Percentiles rank a stretch among this genome's conserved stretches.
These are phyloP conservation scores for Motacilla tschutschensis DNA, from an alignment of 2,113 vertebrate species.

Conservation along the genomic window DNA sequence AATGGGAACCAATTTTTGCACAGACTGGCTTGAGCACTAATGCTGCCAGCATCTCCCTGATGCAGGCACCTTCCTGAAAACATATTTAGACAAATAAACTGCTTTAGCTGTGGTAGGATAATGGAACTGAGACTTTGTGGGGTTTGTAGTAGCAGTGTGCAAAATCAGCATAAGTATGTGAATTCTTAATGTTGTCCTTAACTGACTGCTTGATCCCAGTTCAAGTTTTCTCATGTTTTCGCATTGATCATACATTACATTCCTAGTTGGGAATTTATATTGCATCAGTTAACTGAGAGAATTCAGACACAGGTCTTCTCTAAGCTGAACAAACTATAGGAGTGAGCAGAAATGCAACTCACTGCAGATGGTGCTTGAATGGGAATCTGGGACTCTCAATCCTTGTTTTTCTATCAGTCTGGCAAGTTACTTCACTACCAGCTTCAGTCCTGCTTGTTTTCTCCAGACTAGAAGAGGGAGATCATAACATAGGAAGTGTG, in stretches of 20 bases:
- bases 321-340: not conserved
- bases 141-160: not conserved
- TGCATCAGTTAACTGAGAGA: not conserved
- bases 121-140: not conserved
- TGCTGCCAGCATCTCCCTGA: not conserved
- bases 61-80: not conserved
- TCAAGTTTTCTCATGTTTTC: not conserved
- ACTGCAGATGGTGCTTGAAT: not conserved
- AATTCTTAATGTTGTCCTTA: not conserved
- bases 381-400: not conserved
- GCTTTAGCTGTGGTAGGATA: not conserved
- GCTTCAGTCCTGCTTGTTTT: not conserved
- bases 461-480: not conserved
- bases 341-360: not conserved
- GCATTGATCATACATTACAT: not conserved
- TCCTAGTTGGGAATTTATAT: not conserved
- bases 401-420: not conserved
- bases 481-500: not conserved
- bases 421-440: not conserved
- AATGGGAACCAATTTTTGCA: not conserved
- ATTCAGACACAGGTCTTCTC: not conserved
- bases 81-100: not conserved
- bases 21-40: not conserved
- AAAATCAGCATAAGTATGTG: not conserved
- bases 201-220: not conserved